Percentiles rank a stretch among this genome's conserved stretches.
phyloP scores from a whole-genome alignment of 2,797 vertebrate genomes.

The Synaphobranchus kaupii region DNA sequence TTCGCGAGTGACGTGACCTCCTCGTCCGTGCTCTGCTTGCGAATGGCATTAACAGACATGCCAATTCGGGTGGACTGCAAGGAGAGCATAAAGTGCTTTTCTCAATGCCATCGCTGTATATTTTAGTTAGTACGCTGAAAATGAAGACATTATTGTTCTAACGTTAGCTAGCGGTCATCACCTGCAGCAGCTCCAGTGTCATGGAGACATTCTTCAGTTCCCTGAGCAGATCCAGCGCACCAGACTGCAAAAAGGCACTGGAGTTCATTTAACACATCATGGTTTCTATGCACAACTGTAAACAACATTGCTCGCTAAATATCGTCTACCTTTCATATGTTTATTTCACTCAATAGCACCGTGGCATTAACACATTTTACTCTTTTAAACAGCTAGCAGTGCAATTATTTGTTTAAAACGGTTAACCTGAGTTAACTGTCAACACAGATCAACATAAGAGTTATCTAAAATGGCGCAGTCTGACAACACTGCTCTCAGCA shows the following conservation, averaged over 20 bases:
- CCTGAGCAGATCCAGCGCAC: conserved; percentile 93
- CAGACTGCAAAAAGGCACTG: conserved; percentile 71
- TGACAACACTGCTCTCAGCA: not conserved
- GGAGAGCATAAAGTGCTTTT: conserved; percentile 38
- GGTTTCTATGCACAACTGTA: not conserved
- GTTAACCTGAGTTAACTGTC: not conserved
- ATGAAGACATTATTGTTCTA: not conserved
- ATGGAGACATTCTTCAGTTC: conserved; percentile 94
- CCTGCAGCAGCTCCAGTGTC: conserved; percentile 95
- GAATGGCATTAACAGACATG: conserved; percentile 98
- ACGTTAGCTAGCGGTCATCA: conserved; percentile 55
- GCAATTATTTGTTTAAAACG: no score
- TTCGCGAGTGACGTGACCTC: conserved; percentile 86
- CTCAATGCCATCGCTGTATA: not conserved
- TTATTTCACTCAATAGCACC: not conserved
- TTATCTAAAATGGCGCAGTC: conserved; percentile 6
- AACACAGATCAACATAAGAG: not conserved
- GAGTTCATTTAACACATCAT: not conserved
- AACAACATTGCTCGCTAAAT: not conserved
- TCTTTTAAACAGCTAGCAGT: no score
- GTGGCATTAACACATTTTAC: no score
- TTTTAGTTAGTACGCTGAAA: not conserved
- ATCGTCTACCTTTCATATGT: not conserved
- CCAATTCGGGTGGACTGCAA: conserved; percentile 94
- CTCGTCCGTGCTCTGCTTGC: conserved; percentile 96